These are phyloP conservation scores for Falco columbarius DNA, from an alignment of 2,797 vertebrate genomes.

Conservation along the genomic window DNA sequence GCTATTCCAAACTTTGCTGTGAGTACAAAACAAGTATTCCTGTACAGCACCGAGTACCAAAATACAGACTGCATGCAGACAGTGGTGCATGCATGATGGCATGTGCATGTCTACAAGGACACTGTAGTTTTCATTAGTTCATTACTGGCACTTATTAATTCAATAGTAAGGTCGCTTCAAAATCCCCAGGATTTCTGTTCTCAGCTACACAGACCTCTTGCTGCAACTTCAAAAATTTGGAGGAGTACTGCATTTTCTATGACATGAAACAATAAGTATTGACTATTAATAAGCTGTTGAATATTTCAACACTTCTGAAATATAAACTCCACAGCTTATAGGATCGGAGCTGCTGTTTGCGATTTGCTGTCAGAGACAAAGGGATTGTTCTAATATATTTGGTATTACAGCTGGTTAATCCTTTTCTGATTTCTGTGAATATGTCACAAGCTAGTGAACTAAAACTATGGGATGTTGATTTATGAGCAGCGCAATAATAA, in stretches of 20 bases:
- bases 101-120: not conserved
- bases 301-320: constrained; percentile 46
- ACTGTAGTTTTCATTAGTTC: not conserved
- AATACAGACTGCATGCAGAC: not conserved
- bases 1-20: not conserved
- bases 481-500: constrained; percentile 34
- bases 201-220: not conserved
- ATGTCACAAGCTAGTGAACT: constrained; percentile 2
- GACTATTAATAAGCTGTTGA: constrained; percentile 42
- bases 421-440: constrained; percentile 14
- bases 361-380: constrained; percentile 53
- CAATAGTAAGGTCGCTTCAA: not conserved
- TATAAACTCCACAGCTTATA: not conserved
- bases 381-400: constrained; percentile 56
- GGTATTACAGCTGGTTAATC: constrained; percentile 39
- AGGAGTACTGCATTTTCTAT: not conserved
- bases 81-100: not conserved
- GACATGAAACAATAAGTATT: not conserved
- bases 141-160: not conserved
- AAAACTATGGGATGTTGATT: constrained; percentile 6
- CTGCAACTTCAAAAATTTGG: not conserved
- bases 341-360: constrained; percentile 8
- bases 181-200: not conserved
- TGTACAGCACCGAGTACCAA: not conserved
- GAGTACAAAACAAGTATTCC: not conserved